Conservation (phyloP, 2,797 vertebrate species). For the Rhabdophis nuchalis region DNA sequence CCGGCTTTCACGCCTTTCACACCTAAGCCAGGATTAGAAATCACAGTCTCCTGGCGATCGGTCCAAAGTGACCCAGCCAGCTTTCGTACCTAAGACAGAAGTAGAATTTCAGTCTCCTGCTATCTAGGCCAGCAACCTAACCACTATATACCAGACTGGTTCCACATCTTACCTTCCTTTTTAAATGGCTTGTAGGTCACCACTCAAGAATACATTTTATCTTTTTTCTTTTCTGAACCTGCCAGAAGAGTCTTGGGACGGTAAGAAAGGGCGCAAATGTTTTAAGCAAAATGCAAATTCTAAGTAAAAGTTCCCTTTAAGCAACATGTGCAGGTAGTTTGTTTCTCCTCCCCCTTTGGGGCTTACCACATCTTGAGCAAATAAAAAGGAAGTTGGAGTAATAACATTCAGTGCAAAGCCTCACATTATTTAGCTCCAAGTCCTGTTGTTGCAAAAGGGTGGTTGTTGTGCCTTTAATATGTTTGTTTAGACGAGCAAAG, state of each 20-base stretch:
- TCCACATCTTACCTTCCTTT: neutral
- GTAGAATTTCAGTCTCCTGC: neutral
- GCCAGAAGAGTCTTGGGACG: neutral
- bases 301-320: neutral
- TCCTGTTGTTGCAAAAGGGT: neutral
- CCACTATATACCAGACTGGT: neutral
- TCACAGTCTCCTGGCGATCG: too few relatives aligned
- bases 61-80: too few relatives aligned
- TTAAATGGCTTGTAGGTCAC: neutral
- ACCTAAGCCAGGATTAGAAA: neutral
- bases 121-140: neutral
- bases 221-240: neutral
- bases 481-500: neutral
- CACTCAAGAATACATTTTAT: neutral
- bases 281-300: neutral
- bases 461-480: neutral
- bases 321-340: neutral
- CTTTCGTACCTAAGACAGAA: neutral
- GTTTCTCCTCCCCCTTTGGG: neutral
- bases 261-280: neutral
- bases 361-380: neutral
- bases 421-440: neutral
- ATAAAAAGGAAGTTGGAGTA: neutral
- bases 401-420: neutral
- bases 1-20: neutral